Evolutionary conservation across 2,888 invertebrate genomes (phyloP).

Genomic region (Mythimna impura): DNA sequence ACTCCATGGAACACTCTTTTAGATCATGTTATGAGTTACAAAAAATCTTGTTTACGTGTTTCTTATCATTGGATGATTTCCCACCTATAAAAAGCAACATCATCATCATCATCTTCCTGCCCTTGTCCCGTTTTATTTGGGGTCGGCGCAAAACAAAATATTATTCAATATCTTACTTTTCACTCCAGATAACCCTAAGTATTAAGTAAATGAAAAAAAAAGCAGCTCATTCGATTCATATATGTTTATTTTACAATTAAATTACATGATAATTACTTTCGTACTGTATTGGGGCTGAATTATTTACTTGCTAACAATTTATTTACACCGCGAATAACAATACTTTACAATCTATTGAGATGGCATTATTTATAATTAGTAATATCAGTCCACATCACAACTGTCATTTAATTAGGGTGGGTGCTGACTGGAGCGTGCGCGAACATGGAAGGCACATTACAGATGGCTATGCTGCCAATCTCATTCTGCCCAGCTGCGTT

Average conservation of each 20-base stretch:
- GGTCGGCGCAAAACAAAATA: not conserved
- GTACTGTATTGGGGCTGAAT: constrained; percentile 77
- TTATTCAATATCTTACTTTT: not conserved
- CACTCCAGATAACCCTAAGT: constrained; percentile 14
- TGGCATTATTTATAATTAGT: constrained; percentile 80
- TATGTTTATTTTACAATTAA: constrained; percentile 78
- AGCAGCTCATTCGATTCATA: constrained; percentile 59
- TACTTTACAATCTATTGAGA: constrained; percentile 76
- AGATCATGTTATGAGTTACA: too few species aligned
- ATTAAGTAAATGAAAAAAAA: constrained; percentile 25
- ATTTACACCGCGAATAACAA: constrained; percentile 73
- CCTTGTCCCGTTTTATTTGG: too few species aligned
- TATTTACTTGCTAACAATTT: constrained; percentile 62
- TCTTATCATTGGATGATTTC: too few species aligned
- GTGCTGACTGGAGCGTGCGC: constrained; percentile 2
- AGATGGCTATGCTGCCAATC: not conserved
- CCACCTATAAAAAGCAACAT: not conserved
- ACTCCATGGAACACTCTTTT: too few species aligned
- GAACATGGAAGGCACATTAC: not conserved
- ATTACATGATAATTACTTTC: constrained; percentile 71
- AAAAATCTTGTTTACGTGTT: too few species aligned
- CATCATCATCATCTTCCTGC: too few species aligned
- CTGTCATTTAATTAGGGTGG: constrained; percentile 65
- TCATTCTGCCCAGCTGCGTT: not conserved
- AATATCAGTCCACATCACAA: constrained; percentile 87